Evolutionary conservation across 2,797 vertebrate genomes (phyloP), one percentile per base, ranked within the genome.

Genomic region (Schizopygopsis pylzovi): DNA sequence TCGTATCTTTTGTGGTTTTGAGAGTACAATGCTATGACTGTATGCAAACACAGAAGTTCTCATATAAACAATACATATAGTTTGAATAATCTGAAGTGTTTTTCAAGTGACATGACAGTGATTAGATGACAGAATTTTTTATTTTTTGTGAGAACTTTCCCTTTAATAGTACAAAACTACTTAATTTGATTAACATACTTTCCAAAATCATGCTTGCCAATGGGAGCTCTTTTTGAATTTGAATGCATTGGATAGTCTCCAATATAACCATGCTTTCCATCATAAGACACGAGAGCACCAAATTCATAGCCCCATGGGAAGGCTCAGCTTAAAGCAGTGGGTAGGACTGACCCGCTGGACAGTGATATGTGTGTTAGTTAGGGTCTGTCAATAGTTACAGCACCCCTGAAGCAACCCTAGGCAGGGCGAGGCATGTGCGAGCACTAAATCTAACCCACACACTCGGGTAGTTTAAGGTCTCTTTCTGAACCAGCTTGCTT

Each of bases 401-500:
- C 92, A 92, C 90, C 90, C 93, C 90, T 91, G 92, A 94, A 93
- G 93, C 91, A 88, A 78, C 70, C 71, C 16, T 11, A 75, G 47
- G 78, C 79, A 86, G 75, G 25, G 79, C 79, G 81, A 82, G 37
- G 82, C 87, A 88, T 85, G 93, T 92, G 93, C 86, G 87, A 90
- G 90, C 89, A 93, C 93, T 93, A 93, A 93, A 91, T 94, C 92
- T 94, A 67, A 80, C 88, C 91, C 90, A 76, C 77, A 88, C 91
- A 92, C 90, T 90, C 89, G 91, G 91, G 94, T 96, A 95, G 94
- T 94, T 92, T 92, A 92, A 94, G 47, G 92, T 90, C 93, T 92
- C 93, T 88, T 94, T 90, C 94, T 94, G 93, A 87, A 41, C 92
- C 95, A 95, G 93, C 93, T 96, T 96, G 94, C 93, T 96, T 96